Percentiles rank a stretch among this genome's conserved stretches.
Conservation (phyloP, 2,113 vertebrate species). For the Gila orcuttii region DNA sequence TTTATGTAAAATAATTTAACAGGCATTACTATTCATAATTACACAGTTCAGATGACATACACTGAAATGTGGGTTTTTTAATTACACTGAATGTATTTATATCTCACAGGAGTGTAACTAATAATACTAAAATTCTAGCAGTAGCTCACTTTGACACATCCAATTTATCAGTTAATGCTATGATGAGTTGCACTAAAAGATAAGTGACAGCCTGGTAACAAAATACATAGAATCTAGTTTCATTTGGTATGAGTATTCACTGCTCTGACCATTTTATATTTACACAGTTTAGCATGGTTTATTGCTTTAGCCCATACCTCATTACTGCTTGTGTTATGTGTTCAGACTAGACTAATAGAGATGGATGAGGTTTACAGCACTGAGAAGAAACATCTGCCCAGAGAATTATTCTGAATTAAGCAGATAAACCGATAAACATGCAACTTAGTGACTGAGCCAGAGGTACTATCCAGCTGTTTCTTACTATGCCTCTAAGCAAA, state of each 20-base stretch:
- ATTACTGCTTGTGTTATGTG: slow-evolving; percentile 58
- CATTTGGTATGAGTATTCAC: slow-evolving; percentile 44
- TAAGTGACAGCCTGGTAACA: neutral
- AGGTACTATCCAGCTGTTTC: slow-evolving; percentile 38
- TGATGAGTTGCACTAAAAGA: neutral
- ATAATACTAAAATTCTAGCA: slow-evolving; percentile 10
- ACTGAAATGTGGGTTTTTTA: neutral
- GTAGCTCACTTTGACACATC: slow-evolving; percentile 2
- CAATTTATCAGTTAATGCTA: neutral
- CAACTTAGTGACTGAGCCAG: slow-evolving; percentile 12
- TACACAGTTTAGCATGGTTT: slow-evolving; percentile 57
- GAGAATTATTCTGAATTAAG: slow-evolving; percentile 55
- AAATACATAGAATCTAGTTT: neutral
- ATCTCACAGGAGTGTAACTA: neutral
- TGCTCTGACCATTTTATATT: slow-evolving; percentile 63
- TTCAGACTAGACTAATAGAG: slow-evolving; percentile 63
- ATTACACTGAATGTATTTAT: neutral
- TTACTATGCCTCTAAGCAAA: slow-evolving; percentile 26
- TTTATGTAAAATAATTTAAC: neutral
- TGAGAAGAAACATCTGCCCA: slow-evolving; percentile 62
- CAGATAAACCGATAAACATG: slow-evolving; percentile 48
- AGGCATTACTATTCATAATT: neutral
- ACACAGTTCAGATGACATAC: neutral
- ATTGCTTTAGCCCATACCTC: slow-evolving; percentile 64
- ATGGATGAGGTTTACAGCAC: slow-evolving; percentile 62